Evolutionary conservation across 1,140 invertebrate genomes (phyloP), one percentile per base, ranked within the genome.

Genomic region (Caligus rogercresseyi): DNA sequence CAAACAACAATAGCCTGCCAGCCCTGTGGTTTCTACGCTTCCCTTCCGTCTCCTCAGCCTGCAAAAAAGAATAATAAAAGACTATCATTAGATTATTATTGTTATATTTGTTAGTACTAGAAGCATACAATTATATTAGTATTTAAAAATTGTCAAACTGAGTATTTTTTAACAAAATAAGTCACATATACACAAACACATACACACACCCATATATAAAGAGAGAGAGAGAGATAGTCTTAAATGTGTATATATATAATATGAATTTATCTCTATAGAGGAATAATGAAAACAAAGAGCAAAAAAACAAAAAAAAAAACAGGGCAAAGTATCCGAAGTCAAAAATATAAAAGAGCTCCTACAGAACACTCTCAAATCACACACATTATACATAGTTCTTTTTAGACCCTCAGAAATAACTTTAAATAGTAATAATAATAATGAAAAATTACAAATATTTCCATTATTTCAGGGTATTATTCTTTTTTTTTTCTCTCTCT

Each of bases 381-480:
- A 43, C n/a, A 43, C n/a, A 43, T 43, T 11, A 11, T 11, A 11
- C n/a, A 43, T 43, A 43, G 31, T 43, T 43, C 7, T n/a, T n/a
- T 43, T 43, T 43, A 43, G 31, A 43, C 31, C 31, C 31, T 11
- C 31, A 43, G 31, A 43, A 43, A 43, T 43, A 43, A 43, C 31
- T 43, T 43, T 43, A 43, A 43, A 43, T 11, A 43, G n/a, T 43
- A 43, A 43, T 43, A n/a, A 43, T n/a, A n/a, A n/a, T n/a, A n/a
- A n/a, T n/a, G n/a, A 43, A 43, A 43, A 43, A 43, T 43, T 43
- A 43, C 31, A 43, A 43, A 43, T 43, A 43, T 43, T 43, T 43
- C 7, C 31, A 43, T 43, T 43, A 43, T 43, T 43, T n/a, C n/a
- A n/a, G n/a, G n/a, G n/a, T n/a, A n/a, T n/a, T n/a, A n/a, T 43